Percentiles rank a stretch among this genome's conserved stretches.
Evolutionary conservation across 2,888 invertebrate genomes (phyloP).

Genomic region (Bhutanitis thaidina): DNA sequence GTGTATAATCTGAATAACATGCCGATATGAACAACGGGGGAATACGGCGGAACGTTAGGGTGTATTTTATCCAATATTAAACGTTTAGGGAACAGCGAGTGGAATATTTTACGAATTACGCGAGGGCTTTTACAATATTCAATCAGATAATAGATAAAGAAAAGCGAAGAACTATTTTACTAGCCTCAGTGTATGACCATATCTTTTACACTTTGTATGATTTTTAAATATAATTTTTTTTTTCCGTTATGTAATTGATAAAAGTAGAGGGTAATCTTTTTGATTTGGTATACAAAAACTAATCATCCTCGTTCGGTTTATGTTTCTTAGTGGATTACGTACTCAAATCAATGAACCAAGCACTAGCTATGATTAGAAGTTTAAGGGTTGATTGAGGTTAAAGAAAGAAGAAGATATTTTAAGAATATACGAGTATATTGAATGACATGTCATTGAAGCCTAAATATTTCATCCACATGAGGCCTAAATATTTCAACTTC

Average conservation of each 20-base stretch:
- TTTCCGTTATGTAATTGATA: slow-evolving; percentile 19
- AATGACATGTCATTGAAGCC: not conserved
- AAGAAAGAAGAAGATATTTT: not conserved
- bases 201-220: no score
- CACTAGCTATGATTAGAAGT: slow-evolving; percentile 15
- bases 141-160: slow-evolving; percentile 57
- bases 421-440: not conserved
- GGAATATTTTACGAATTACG: slow-evolving; percentile 74
- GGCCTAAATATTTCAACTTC: no score
- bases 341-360: slow-evolving; percentile 18
- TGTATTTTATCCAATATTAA: slow-evolving; percentile 79
- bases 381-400: no score
- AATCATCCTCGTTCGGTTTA: slow-evolving; percentile 12
- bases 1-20: slow-evolving; percentile 80
- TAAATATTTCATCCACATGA: not conserved
- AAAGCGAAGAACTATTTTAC: slow-evolving; percentile 24
- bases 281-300: slow-evolving; percentile 19
- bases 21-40: slow-evolving; percentile 79
- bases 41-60: slow-evolving; percentile 66
- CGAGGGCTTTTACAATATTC: slow-evolving; percentile 66
- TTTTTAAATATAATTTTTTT: no score
- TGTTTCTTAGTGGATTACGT: slow-evolving; percentile 14
- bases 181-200: not conserved
- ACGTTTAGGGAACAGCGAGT: slow-evolving; percentile 66
- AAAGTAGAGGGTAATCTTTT: slow-evolving; percentile 8